Base-by-base conservation (phyloP, 2,888 invertebrate species). In the Drosophila cracens region DNA sequence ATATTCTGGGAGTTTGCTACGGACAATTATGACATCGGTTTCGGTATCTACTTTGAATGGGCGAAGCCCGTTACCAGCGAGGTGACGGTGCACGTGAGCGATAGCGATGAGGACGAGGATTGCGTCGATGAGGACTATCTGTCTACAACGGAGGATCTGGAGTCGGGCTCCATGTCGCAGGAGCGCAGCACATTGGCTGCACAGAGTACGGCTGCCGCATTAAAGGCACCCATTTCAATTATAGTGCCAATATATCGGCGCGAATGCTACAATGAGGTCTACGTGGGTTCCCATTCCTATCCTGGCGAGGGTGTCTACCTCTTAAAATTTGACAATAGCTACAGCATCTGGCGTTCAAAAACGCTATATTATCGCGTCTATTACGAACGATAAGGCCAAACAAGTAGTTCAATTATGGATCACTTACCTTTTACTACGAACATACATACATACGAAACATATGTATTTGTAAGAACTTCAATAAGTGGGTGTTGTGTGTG, bases 1-100 rank as follows among this genome's bases (percentile, higher is more conserved):
- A 94, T 99, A 46, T 99, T 98, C 94, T 99, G 99, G 99, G 99
- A 99, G 94, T 99, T 99, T 93, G 99, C 99, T 18, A 99, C 99
- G 0, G 99, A 99, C 93, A 96, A 96, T 92, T 99, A 99, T 91
- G 99, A 99, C 92, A 97, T 99, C 88, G 98, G 97, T 74, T 99
- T 99, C 93, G 99, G 99, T 1, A 95, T 99, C 57, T 99, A 97
- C 93, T 99, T 99, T 93, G 99, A 99, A 94, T 99, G 99, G 98
- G 97, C 96, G 61, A 98, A 97, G 92, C 95, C 98, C 2, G 95
- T 96, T 0, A 96, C 96, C 49, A 97, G 95, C 48, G 97, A 97
- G 92, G 92, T 94, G 2, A 98, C 99, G 0, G 97, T 99, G 2
- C 98, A 99, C 92, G 97, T 99, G 10, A 97, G 97, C 18, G 99